Base-by-base conservation (phyloP, 1,140 invertebrate species). In the Mylabris phalerata region DNA sequence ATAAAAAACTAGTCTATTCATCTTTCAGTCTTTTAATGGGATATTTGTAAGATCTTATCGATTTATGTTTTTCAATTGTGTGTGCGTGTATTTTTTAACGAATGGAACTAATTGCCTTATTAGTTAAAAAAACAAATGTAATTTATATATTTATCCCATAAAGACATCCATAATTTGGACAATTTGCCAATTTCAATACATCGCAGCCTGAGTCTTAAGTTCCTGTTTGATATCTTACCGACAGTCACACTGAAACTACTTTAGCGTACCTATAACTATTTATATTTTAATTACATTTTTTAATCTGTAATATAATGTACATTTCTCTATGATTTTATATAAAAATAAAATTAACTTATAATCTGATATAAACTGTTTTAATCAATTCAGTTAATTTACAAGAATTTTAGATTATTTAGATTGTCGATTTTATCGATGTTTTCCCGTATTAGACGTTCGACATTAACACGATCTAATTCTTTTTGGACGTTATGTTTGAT, bases 401-500 rank as follows among this genome's bases (percentile, higher is more conserved):
- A 55, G 13, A 55, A 41, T 40, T 55, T 75, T 10, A 81, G 76
- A 0, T 75, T 76, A 50, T 68, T 70, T 59, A 81, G 78, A 64
- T 80, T 73, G 57, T 87, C 83, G 24, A 87, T 74, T 63, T 83
- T 80, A 4, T 82, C 79, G 19, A 85, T 74, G 67, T 86, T 80
- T 40, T 83, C 76, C 57, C 85, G 81, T 55, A 90, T 87, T 40
- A 83, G 72, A 62, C 84, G 78, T 67, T 90, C 87, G 3, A 90
- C 79, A 64, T 91, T 80, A 26, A 90, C 77, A 62, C 81, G 82
- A 65, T 90, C 80, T 26, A 90, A 71, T 61, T 86, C 82, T 58
- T 84, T 80, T 64, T 84, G 82, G 0, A 90, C 77, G 46, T 83
- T 80, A 58, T 82, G 80, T 65, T 80, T 85, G 2, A 90, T 73